phyloP scores from a whole-genome alignment of 2,888 invertebrate species.

The Nowickia ferox region DNA sequence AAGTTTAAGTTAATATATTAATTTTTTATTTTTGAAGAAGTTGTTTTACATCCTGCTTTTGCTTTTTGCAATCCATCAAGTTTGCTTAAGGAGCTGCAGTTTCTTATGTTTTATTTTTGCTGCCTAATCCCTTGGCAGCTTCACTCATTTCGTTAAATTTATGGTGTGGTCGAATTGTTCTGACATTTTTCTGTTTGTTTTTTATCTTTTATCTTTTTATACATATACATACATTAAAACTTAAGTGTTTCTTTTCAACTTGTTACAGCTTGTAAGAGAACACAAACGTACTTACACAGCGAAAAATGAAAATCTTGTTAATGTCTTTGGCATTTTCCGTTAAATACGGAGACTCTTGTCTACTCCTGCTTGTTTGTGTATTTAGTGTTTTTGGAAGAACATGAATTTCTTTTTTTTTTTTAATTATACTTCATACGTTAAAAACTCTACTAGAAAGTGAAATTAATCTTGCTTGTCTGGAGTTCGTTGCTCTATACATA shows the following conservation, averaged over 20 bases:
- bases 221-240: constrained; percentile 10
- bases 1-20: background rate
- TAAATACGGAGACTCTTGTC: constrained; percentile 16
- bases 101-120: constrained; percentile 35
- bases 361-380: constrained; percentile 1
- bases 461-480: constrained; percentile 41
- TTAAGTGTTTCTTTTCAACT: constrained; percentile 46
- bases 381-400: constrained; percentile 20
- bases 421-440: constrained; percentile 54
- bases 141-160: constrained; percentile 67
- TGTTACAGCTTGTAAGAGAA: constrained; percentile 1
- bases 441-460: constrained; percentile 38
- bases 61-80: constrained; percentile 21
- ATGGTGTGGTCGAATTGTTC: constrained; percentile 67
- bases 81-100: constrained; percentile 30
- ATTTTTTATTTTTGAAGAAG: constrained; percentile 20
- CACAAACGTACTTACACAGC: background rate
- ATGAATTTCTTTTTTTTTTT: constrained; percentile 13
- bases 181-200: constrained; percentile 54
- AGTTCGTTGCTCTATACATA: background rate
- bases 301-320: constrained; percentile 16
- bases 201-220: background rate
- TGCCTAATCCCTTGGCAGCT: constrained; percentile 62
- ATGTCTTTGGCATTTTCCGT: constrained; percentile 30
- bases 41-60: constrained; percentile 39